Evolutionary conservation across 2,113 vertebrate genomes (phyloP).

Genomic region (Strix aluco): DNA sequence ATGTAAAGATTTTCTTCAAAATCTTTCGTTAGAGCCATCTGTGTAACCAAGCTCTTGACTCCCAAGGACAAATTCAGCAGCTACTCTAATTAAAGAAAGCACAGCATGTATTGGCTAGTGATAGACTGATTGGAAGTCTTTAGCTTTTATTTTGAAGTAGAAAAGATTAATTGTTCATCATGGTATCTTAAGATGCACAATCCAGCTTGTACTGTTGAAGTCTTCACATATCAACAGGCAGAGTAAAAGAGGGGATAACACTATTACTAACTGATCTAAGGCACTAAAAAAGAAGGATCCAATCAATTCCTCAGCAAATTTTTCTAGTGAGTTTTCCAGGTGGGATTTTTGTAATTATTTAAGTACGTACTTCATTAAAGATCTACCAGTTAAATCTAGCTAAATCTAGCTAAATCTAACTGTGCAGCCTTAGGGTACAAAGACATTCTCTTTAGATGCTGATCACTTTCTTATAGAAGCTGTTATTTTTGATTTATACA

Average conservation of each 20-base stretch:
- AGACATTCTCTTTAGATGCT: conserved; percentile 42
- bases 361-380: background rate
- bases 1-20: background rate
- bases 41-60: background rate
- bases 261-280: background rate
- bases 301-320: background rate
- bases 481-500: conserved; percentile 67
- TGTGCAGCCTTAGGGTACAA: conserved; percentile 19
- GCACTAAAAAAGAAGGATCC: background rate
- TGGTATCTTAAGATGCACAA: background rate
- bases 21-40: background rate
- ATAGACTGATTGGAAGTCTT: background rate
- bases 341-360: conserved; percentile 37
- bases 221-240: background rate
- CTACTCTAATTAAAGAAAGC: background rate
- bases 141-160: background rate
- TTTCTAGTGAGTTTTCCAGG: background rate
- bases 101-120: background rate
- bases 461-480: conserved; percentile 45
- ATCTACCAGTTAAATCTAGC: background rate
- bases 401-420: conserved; percentile 43
- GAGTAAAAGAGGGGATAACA: background rate
- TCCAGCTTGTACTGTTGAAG: background rate
- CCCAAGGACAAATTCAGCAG: background rate
- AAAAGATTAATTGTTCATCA: background rate